Evolutionary conservation across 2,888 invertebrate species (phyloP), one percentile per base, ranked within the genome.

Genomic region (Phalera bucephala): DNA sequence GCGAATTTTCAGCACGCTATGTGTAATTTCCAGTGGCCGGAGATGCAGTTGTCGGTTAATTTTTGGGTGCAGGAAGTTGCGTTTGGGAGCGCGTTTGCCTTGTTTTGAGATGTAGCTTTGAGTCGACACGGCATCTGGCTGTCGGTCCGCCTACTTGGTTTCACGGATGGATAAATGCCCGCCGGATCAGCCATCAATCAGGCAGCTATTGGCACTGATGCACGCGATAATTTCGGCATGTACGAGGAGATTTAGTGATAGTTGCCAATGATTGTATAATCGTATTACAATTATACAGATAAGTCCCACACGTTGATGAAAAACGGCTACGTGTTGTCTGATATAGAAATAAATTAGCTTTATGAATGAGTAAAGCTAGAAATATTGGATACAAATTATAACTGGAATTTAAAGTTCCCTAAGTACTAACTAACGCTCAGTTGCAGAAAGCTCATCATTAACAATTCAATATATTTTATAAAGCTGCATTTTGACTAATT

Each of bases 211-310:
- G 88, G 89, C 88, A 87, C 65, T 62, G 58, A 65, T 70, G 53
- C 79, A 69, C 60, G 77, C 70, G 77, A 84, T 86, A 78, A 84
- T 80, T 85, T 81, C 66, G 76, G 48, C 70, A 54, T 70, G 73
- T 71, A 69, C 65, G 73, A 71, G 71, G 73, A 73, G 78, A 76
- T 72, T 67, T 68, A 65, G 64, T 54, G 61, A 55, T 59, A 58
- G 67, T 54, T 86, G 87, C 87, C 87, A 86, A 86, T 70, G 56
- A 73, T 86, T 82, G 73, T 74, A 83, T 82, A 83, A 86, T 76
- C 69, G 53, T 56, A 64, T 72, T 63, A 58, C 55, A 57, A 62
- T 64, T 57, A 52, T 61, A 64, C 65, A 58, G 57, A 64, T 69
- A 61, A 53, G 29, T 40, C 54, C 51, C 45, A 62, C 45, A 39